Conservation (phyloP, 2,888 invertebrate species). For the Phalera bucephala region DNA sequence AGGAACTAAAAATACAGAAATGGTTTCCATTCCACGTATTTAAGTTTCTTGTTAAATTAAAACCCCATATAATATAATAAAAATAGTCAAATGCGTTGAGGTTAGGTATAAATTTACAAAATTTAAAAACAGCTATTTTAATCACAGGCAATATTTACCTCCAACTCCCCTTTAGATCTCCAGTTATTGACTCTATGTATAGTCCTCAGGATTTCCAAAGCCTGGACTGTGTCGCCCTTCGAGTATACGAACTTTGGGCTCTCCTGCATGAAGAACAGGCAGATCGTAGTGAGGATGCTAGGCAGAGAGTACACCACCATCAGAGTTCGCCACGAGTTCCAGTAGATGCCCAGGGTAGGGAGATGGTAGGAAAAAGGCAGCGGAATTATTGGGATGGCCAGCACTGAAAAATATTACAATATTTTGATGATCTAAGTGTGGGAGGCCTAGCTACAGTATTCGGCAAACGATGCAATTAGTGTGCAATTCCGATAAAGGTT, state of each 20-base stretch:
- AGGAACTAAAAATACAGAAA: too few relatives aligned
- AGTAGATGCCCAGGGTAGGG: slow-evolving; percentile 71
- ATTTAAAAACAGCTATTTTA: too few relatives aligned
- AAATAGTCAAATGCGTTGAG: too few relatives aligned
- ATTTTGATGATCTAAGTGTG: too few relatives aligned
- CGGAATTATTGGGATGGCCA: slow-evolving; percentile 86
- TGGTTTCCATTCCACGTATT: too few relatives aligned
- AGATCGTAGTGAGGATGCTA: slow-evolving; percentile 81
- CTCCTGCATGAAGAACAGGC: slow-evolving; percentile 85
- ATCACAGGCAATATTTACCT: slow-evolving; percentile 42
- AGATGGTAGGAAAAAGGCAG: slow-evolving; percentile 59
- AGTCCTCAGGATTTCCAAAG: slow-evolving; percentile 65
- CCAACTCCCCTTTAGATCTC: slow-evolving; percentile 36
- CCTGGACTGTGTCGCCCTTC: slow-evolving; percentile 80
- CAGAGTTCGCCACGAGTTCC: slow-evolving; percentile 89
- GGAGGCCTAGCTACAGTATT: too few relatives aligned
- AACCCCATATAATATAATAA: too few relatives aligned
- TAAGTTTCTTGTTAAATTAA: too few relatives aligned
- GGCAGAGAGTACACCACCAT: slow-evolving; percentile 86
- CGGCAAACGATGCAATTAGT: too few relatives aligned
- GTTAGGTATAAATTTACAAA: too few relatives aligned
- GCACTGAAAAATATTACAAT: slow-evolving; percentile 57
- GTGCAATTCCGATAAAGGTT: too few relatives aligned
- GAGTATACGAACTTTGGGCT: slow-evolving; percentile 89
- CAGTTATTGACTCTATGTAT: slow-evolving; percentile 56